These are phyloP conservation scores for Anolis carolinensis DNA, from an alignment of 2,113 vertebrate genomes.

Conservation along the genomic window DNA sequence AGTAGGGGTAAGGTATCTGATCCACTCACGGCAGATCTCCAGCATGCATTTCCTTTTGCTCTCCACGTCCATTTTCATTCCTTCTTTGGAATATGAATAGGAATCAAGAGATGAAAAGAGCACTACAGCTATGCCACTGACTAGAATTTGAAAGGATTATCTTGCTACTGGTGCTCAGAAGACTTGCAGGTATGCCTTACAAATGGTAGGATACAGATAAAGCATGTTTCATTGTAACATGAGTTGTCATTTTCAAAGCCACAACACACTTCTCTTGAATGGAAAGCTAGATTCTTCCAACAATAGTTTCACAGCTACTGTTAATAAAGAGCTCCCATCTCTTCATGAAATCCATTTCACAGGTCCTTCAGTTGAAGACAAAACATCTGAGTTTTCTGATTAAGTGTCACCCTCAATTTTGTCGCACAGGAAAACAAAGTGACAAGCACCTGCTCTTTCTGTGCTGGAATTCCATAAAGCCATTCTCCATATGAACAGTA, in stretches of 20 bases:
- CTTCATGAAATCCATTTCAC: slow-evolving; percentile 27
- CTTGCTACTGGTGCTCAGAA: not conserved
- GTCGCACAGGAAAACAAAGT: slow-evolving; percentile 9
- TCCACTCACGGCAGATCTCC: not conserved
- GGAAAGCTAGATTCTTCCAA: not conserved
- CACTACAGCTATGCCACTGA: not conserved
- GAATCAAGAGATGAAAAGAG: not conserved
- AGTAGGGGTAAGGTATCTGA: not conserved
- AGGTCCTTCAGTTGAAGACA: slow-evolving; percentile 34
- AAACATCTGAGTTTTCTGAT: slow-evolving; percentile 56
- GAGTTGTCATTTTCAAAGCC: not conserved
- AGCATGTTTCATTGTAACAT: not conserved
- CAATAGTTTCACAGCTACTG: not conserved
- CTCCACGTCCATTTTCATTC: not conserved
- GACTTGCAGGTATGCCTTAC: not conserved
- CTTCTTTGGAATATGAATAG: not conserved
- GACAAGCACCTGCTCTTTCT: slow-evolving; percentile 23
- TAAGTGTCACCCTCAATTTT: slow-evolving; percentile 57
- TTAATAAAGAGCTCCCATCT: slow-evolving; percentile 1
- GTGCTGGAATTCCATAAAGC: slow-evolving; percentile 10
- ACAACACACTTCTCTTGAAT: not conserved
- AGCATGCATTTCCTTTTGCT: not conserved
- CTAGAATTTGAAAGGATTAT: not conserved
- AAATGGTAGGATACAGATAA: not conserved
- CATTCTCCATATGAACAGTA: slow-evolving; percentile 17